Evolutionary conservation across 2,888 invertebrate species (phyloP).

Genomic region (Marasmarcha lunaedactyla): DNA sequence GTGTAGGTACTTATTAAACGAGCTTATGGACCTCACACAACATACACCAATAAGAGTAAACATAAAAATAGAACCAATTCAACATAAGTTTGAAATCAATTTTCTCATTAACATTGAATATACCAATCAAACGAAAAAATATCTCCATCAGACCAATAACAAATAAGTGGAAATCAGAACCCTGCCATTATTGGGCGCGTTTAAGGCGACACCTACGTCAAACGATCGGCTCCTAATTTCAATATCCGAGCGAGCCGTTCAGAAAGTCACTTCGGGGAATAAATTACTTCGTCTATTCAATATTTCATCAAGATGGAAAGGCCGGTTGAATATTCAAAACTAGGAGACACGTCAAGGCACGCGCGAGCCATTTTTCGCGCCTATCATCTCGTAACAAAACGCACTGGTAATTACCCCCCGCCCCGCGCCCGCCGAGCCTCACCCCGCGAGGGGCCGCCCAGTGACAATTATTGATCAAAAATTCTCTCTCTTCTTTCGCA

Average conservation of each 20-base stretch:
- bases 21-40: no score
- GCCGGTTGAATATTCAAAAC: slow-evolving; percentile 68
- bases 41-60: no score
- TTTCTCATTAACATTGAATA: no score
- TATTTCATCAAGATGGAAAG: slow-evolving; percentile 67
- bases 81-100: no score
- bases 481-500: slow-evolving; percentile 75
- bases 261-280: slow-evolving; percentile 46
- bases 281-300: slow-evolving; percentile 68
- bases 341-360: slow-evolving; percentile 69
- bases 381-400: slow-evolving; percentile 71
- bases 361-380: slow-evolving; percentile 71
- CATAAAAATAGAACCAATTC: no score
- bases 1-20: no score
- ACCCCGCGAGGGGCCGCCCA: slow-evolving; percentile 57
- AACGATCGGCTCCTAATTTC: slow-evolving; percentile 68
- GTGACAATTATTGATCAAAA: slow-evolving; percentile 79
- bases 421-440: slow-evolving; percentile 23
- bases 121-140: no score
- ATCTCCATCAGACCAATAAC: no score
- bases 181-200: slow-evolving; percentile 25
- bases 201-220: slow-evolving; percentile 27
- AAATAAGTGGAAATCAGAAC: no score
- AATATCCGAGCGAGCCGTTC: slow-evolving; percentile 47
- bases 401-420: slow-evolving; percentile 69